Evolutionary conservation across 1,140 invertebrate species (phyloP).

Genomic region (fruit fly (Drosophila melanogaster)): DNA sequence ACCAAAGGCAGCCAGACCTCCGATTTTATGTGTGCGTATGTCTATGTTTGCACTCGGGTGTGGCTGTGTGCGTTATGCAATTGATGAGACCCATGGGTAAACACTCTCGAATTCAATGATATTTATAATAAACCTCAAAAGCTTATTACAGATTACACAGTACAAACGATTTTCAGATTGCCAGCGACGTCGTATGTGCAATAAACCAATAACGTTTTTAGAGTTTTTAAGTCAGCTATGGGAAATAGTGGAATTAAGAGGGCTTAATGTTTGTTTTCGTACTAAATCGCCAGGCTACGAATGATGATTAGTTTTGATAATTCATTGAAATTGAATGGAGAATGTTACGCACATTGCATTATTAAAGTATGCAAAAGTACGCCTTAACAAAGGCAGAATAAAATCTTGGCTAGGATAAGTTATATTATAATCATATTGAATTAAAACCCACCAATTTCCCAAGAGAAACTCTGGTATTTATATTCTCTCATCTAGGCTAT

Average conservation of each 20-base stretch:
- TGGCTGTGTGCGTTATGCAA: constrained; percentile 58
- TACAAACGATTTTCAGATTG: constrained; percentile 6
- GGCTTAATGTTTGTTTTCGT: not conserved
- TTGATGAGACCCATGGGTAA: constrained; percentile 44
- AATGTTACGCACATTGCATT: no score
- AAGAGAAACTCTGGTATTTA: constrained; percentile 6
- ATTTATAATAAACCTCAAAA: constrained; percentile 52
- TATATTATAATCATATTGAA: not conserved
- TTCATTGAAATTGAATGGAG: no score
- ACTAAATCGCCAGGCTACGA: not conserved
- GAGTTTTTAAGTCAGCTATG: not conserved
- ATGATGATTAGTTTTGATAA: not conserved
- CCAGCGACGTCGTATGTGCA: not conserved
- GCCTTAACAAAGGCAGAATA: no score
- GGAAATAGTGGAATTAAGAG: no score
- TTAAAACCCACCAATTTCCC: not conserved
- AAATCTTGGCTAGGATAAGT: no score
- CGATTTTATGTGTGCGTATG: constrained; percentile 23
- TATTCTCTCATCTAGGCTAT: constrained; percentile 3
- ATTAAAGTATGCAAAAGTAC: no score
- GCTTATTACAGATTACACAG: constrained; percentile 23
- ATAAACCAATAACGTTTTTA: not conserved
- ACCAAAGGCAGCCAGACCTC: constrained; percentile 65
- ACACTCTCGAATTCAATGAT: constrained; percentile 58
- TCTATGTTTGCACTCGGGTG: constrained; percentile 11